Base-by-base conservation (phyloP, 2,888 invertebrate genomes). In the Nymphalis c-album region DNA sequence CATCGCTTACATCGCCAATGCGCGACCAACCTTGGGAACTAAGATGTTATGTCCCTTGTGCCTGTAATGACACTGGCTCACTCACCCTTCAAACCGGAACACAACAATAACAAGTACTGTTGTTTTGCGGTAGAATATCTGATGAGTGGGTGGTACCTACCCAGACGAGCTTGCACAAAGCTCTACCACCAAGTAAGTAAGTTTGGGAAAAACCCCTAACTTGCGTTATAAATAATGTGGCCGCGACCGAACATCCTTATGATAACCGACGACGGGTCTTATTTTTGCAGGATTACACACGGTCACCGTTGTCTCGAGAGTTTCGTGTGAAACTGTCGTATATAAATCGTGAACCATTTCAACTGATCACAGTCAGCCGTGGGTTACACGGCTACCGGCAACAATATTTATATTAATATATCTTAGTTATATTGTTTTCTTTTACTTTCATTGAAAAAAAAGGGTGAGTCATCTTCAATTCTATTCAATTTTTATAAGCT, bases 351-450 rank as follows among this genome's bases (percentile, higher is more conserved):
- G 10, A 26, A 51, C 1, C 48, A 17, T n/a, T 4, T 20, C 31
- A 10, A 50, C 2, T 10, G 48, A 20, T 64, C 50, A 67, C 71
- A 73, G 68, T 75, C 64, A 63, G 74, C 73, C 76, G 75, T 74
- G 75, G 35, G 13, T 4, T 8, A 58, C 71, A 64, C 75, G 76
- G 76, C 73, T 74, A 50, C 64, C 60, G 63, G 65, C 59, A 70
- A 16, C 45, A 55, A 26, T 26, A 22, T 20, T 53, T 0, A 26
- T 16, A 26, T 20, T 51, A 4, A 4, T 10, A 16, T 2, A 22
- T 13, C 57, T 57, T 31, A 20, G 6, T 7, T 35, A 31, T 46
- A 57, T 68, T 18, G 17, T 62, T n/a, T 31, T 58, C 6, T 35
- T 46, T 50, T 50, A 18, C 8, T 50, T 57, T 48, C 53, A 46